Conservation (phyloP, 1,140 invertebrate species). For the Drosophila nikananu region DNA sequence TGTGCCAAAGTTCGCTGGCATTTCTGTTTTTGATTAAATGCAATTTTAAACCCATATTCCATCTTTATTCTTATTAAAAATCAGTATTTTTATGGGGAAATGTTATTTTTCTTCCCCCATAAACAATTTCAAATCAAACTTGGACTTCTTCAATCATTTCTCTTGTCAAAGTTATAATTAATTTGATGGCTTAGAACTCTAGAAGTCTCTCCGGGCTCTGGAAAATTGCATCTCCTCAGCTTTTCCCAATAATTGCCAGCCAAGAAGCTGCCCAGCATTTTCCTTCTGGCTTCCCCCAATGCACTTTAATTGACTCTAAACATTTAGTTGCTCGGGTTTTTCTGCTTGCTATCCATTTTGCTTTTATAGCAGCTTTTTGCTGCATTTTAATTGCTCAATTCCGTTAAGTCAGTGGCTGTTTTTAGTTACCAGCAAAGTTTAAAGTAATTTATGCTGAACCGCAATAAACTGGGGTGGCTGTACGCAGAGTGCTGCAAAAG, state of each 20-base stretch:
- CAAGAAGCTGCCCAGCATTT: constrained; percentile 12
- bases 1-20: too few relatives aligned
- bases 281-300: constrained; percentile 4
- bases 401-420: constrained; percentile 49
- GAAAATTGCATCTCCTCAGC: constrained; percentile 6
- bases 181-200: constrained; percentile 27
- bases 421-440: constrained; percentile 67
- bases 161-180: constrained; percentile 10
- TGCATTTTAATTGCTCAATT: constrained; percentile 70
- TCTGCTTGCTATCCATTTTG: constrained; percentile 2
- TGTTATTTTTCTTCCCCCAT: background rate
- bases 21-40: background rate
- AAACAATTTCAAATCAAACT: background rate
- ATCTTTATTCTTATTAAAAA: background rate
- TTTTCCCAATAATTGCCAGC: constrained; percentile 12
- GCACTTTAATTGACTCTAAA: constrained; percentile 76
- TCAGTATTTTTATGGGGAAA: background rate
- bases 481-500: constrained; percentile 44
- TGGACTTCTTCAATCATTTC: constrained; percentile 3
- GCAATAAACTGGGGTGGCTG: constrained; percentile 58
- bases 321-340: constrained; percentile 66
- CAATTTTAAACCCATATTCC: background rate
- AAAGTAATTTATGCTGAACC: constrained; percentile 70
- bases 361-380: constrained; percentile 43
- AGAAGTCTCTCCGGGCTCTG: background rate